Conservation (phyloP, 2,113 vertebrate genomes). For the Psilopsiagon aymara region DNA sequence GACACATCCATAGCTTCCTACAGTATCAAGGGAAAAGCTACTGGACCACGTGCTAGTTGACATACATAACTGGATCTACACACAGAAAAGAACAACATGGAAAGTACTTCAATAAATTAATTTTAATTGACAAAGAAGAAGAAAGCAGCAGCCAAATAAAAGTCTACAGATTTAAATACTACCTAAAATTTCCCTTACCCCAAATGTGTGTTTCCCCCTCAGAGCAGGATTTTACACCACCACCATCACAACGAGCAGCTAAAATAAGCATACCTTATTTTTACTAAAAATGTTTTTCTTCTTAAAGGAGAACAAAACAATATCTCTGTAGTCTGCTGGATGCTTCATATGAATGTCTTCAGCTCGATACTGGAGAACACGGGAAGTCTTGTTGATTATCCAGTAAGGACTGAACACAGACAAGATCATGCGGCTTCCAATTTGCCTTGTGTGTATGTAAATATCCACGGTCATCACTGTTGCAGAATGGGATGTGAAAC, state of each 20-base stretch:
- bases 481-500: slow-evolving; percentile 77
- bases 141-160: neutral
- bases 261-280: slow-evolving; percentile 84
- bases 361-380: slow-evolving; percentile 91
- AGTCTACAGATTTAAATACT: neutral
- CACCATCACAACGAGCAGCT: neutral
- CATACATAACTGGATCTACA: slow-evolving; percentile 90
- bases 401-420: slow-evolving; percentile 94
- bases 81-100: neutral
- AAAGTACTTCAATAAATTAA: neutral
- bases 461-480: slow-evolving; percentile 78
- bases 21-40: slow-evolving; percentile 93
- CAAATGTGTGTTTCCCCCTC: rapidly evolving
- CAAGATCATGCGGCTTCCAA: slow-evolving; percentile 74
- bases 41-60: slow-evolving; percentile 93
- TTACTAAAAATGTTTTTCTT: slow-evolving; percentile 95
- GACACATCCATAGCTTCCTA: slow-evolving; percentile 95
- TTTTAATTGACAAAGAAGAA: neutral
- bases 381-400: slow-evolving; percentile 96
- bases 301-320: slow-evolving; percentile 92
- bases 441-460: slow-evolving; percentile 75
- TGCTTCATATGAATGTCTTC: slow-evolving; percentile 91
- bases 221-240: neutral
- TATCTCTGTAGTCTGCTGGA: slow-evolving; percentile 88
- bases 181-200: neutral